Evolutionary conservation across 92 coral and sea anemone genomes (phyloP), one percentile per base, ranked within the genome.

Genomic region (Actinostola sp.): DNA sequence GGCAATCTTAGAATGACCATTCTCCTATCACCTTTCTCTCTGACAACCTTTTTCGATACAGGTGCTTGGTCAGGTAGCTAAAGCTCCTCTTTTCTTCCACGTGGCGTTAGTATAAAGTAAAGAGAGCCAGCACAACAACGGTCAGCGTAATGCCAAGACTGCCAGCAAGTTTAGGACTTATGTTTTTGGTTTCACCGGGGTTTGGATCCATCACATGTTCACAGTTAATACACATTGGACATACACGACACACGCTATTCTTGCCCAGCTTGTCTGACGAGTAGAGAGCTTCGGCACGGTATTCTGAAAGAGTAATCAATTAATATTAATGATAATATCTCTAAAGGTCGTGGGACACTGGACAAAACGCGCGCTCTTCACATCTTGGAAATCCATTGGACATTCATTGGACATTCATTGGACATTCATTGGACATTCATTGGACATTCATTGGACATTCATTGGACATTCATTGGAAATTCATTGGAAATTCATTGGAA

Each of bases 221-320:
- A 41, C 93, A 89, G 85, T 89, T 84, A 50, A 89, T 83, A 41
- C 93, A 89, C 26, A 73, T 75, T 8, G 80, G 52, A 30, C 93
- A 89, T 15, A 81, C 79, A 19, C 82, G 76, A 53, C 93, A 89
- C 5, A 89, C 93, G 16, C 88, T 74, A 26, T 73, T 56, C 21
- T 48, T 63, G 13, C 46, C 58, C 0, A 71, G 90, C 38, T 71
- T 84, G 82, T 89, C 85, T 17, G 88, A 86, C 44, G 70, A 70
- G 78, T 89, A 89, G 60, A 84, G 61, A 0, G 90, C 90, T 17
- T 72, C 80, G 24, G 93, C 89, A 42, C 87, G 90, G 75, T 84
- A 64, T 21, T 53, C 93, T 89, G 70, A 8, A 44, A 56, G 27
- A 35, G 9, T 53, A 51, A 65, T 19, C 13, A 38, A 44, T 46